Conservation (phyloP, 2,113 vertebrate genomes). For the Peromyscus polionotus region DNA sequence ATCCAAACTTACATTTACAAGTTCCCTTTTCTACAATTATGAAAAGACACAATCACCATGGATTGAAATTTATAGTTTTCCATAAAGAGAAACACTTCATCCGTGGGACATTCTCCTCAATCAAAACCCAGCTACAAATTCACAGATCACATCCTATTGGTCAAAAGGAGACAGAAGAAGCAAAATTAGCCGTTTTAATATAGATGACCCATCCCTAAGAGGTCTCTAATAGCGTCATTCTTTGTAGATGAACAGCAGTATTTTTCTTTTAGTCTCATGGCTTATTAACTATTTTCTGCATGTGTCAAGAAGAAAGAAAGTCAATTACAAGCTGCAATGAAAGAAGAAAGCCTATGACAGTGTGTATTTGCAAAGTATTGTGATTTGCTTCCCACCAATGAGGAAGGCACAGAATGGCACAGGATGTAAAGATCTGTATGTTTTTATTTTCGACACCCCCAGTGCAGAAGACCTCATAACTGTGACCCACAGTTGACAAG, state of each 20-base stretch:
- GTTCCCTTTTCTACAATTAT: conserved; percentile 1
- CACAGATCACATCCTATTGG: not conserved
- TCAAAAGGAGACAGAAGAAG: not conserved
- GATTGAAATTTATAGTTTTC: conserved; percentile 25
- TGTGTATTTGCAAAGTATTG: not conserved
- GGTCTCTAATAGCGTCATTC: not conserved
- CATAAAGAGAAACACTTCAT: not conserved
- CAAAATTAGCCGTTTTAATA: not conserved
- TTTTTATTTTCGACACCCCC: not conserved
- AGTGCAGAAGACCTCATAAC: not conserved
- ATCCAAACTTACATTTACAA: not conserved
- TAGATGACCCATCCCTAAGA: not conserved
- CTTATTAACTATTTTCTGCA: conserved; percentile 7
- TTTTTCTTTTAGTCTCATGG: not conserved
- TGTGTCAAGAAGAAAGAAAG: not conserved
- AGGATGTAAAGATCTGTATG: not conserved
- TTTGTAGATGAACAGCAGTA: not conserved
- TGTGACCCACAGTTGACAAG: not conserved
- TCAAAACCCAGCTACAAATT: conserved; percentile 27
- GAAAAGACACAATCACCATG: not conserved
- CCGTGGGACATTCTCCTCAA: not conserved
- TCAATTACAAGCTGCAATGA: not conserved
- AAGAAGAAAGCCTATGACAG: not conserved
- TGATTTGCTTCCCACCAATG: not conserved
- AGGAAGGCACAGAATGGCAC: not conserved